Evolutionary conservation across 2,797 vertebrate species (phyloP).

Genomic region (Epinephelus coioides): DNA sequence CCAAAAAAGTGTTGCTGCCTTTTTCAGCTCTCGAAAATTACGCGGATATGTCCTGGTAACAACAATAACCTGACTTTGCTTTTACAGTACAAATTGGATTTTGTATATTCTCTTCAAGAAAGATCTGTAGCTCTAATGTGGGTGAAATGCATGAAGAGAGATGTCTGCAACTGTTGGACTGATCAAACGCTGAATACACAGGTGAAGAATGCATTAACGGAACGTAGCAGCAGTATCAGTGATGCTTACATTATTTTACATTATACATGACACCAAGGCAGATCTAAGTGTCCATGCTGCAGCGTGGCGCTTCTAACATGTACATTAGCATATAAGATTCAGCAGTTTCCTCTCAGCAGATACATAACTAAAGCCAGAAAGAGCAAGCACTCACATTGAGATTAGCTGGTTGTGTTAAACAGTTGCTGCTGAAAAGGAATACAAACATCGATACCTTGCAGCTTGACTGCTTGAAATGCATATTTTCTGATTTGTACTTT

Average conservation of each 20-base stretch:
- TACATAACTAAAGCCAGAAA: neutral
- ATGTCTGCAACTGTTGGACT: neutral
- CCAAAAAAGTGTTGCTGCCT: neutral
- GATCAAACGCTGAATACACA: neutral
- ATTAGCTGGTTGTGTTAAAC: neutral
- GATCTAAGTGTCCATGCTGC: neutral
- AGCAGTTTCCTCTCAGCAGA: neutral
- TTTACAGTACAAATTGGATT: neutral
- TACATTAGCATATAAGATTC: constrained; percentile 1
- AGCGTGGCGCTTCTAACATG: neutral
- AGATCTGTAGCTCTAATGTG: neutral
- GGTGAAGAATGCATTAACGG: constrained; percentile 16
- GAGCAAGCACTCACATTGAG: too few species aligned
- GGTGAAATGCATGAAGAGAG: neutral
- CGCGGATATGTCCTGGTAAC: neutral
- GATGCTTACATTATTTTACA: constrained; percentile 11
- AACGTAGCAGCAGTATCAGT: neutral
- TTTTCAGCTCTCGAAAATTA: constrained; percentile 1
- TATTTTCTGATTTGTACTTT: neutral
- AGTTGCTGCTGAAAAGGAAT: neutral
- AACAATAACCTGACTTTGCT: neutral
- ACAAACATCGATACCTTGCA: neutral
- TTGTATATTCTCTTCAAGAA: neutral
- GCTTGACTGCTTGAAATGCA: neutral
- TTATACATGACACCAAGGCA: constrained; percentile 1